These are phyloP conservation scores for Liasis olivaceus DNA, from an alignment of 2,797 vertebrate genomes.

Conservation along the genomic window DNA sequence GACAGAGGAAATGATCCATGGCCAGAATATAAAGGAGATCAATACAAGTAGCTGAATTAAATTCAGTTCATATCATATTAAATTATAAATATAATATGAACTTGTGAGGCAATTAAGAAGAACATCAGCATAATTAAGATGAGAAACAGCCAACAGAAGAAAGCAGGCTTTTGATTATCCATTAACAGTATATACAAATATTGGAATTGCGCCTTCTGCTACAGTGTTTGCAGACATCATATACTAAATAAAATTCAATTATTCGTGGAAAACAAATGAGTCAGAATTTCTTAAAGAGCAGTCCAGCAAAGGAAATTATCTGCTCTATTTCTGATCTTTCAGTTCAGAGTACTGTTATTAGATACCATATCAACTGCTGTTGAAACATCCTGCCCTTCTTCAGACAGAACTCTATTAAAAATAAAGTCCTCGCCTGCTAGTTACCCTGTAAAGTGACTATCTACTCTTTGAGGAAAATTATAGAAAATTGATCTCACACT, in stretches of 20 bases:
- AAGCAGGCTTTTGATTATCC: background rate
- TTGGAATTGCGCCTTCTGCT: background rate
- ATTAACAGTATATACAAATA: background rate
- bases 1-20: background rate
- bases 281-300: background rate
- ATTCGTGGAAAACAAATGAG: background rate
- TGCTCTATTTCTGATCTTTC: background rate
- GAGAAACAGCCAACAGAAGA: background rate
- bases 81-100: background rate
- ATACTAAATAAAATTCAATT: background rate
- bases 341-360: background rate
- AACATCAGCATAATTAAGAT: background rate
- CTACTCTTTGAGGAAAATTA: background rate
- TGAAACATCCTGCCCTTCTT: background rate
- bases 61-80: background rate
- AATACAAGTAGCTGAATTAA: background rate
- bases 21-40: background rate
- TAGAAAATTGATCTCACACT: background rate
- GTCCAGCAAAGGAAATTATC: background rate
- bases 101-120: background rate
- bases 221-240: background rate
- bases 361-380: background rate
- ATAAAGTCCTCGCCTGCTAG: background rate
- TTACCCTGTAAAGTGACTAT: background rate
- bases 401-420: background rate